Percentiles rank a stretch among this genome's conserved stretches.
Conservation (phyloP, 2,113 vertebrate species). For the Dromas ardeola region DNA sequence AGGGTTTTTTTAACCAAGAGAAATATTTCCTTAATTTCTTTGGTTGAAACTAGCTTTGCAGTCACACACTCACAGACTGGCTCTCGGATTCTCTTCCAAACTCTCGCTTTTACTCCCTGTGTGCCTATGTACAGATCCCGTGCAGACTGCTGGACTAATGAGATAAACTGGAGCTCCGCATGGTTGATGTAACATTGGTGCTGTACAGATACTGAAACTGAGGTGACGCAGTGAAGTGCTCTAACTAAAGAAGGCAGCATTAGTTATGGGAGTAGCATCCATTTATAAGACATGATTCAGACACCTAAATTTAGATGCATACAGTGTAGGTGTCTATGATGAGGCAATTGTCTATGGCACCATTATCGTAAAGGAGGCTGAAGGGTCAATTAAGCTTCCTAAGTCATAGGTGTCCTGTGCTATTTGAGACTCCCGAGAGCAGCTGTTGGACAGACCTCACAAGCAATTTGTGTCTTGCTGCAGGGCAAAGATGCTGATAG, state of each 20-base stretch:
- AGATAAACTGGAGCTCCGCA: background rate
- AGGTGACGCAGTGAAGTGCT: background rate
- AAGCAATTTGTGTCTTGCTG: background rate
- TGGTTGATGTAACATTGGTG: background rate
- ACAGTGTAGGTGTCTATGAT: background rate
- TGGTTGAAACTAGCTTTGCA: background rate
- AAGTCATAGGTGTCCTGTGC: background rate
- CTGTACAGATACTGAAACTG: background rate
- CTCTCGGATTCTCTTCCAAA: background rate
- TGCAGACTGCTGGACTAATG: background rate
- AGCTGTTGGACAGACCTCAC: background rate
- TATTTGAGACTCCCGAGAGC: background rate
- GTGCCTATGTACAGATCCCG: background rate
- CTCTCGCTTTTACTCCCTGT: background rate
- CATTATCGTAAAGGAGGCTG: background rate
- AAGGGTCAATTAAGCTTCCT: background rate
- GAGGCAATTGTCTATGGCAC: background rate
- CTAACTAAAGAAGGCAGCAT: background rate
- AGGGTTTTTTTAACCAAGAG: background rate
- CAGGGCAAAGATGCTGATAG: background rate
- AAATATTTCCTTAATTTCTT: conserved; percentile 6
- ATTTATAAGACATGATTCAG: background rate
- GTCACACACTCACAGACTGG: background rate
- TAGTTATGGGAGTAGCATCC: background rate
- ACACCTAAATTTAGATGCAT: background rate